phyloP scores from a whole-genome alignment of 2,113 vertebrate species.

The Tapirus terrestris region DNA sequence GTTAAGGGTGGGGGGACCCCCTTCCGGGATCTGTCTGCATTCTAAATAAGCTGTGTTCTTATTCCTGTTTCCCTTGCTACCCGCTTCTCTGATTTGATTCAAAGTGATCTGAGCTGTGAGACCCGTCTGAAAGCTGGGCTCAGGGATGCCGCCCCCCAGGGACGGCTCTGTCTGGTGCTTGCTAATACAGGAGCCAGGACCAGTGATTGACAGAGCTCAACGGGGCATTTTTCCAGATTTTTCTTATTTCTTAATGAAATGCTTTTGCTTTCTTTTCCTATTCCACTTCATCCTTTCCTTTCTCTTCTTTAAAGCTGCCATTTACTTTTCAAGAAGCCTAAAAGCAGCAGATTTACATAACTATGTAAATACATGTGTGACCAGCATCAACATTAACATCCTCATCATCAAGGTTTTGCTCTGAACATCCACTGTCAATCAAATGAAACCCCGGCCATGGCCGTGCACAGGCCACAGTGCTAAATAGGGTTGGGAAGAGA shows the following conservation, averaged over 20 bases:
- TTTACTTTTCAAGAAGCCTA: not conserved
- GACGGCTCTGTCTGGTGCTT: not conserved
- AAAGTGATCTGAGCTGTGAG: not conserved
- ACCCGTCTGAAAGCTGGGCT: not conserved
- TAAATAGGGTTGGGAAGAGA: not conserved
- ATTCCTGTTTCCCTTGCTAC: not conserved
- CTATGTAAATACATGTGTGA: not conserved
- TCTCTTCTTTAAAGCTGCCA: not conserved
- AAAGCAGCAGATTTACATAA: not conserved
- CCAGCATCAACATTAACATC: no score
- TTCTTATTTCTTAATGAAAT: not conserved
- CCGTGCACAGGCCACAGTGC: not conserved
- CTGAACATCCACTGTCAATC: not conserved
- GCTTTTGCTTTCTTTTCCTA: not conserved
- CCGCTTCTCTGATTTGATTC: not conserved
- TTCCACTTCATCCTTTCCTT: not conserved
- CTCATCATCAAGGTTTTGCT: not conserved
- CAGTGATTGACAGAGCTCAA: not conserved
- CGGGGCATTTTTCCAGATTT: not conserved
- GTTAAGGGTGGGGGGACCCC: accelerated
- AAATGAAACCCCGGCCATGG: not conserved
- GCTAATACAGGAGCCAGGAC: not conserved
- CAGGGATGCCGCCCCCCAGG: not conserved
- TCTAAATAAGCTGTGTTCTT: not conserved
- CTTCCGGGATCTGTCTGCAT: not conserved